phyloP scores from a whole-genome alignment of 2,113 vertebrate species.

The Myrmecobius fasciatus region DNA sequence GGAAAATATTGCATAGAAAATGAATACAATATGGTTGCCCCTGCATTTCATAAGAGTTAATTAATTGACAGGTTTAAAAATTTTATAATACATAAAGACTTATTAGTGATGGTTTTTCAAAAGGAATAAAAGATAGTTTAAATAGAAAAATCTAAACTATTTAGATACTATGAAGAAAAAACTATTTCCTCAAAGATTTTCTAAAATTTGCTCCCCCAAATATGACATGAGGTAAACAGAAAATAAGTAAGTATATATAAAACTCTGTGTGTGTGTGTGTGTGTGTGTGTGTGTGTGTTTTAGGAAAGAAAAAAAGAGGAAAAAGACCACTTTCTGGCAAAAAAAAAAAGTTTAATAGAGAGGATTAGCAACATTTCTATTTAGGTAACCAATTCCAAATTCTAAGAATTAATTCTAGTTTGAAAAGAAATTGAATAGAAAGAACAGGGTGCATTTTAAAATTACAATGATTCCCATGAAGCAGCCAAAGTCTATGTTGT shows the following conservation, averaged over 20 bases:
- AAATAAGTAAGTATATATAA: background rate
- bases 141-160: background rate
- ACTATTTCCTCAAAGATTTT: background rate
- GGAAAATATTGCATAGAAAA: too few relatives aligned
- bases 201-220: too few relatives aligned
- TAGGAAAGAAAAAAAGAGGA: background rate
- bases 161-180: background rate
- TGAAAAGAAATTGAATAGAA: background rate
- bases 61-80: too few relatives aligned
- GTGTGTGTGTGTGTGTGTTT: background rate
- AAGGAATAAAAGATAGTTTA: background rate
- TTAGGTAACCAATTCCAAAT: background rate
- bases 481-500: background rate
- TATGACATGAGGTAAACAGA: background rate
- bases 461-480: background rate
- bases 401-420: background rate
- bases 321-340: background rate
- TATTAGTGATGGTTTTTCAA: background rate
- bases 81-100: too few relatives aligned
- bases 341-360: background rate
- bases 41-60: too few relatives aligned
- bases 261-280: background rate
- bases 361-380: background rate
- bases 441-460: background rate
- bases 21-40: too few relatives aligned